These are phyloP conservation scores for Melanostigma gelatinosum DNA, from an alignment of 2,113 vertebrate genomes.

Conservation along the genomic window DNA sequence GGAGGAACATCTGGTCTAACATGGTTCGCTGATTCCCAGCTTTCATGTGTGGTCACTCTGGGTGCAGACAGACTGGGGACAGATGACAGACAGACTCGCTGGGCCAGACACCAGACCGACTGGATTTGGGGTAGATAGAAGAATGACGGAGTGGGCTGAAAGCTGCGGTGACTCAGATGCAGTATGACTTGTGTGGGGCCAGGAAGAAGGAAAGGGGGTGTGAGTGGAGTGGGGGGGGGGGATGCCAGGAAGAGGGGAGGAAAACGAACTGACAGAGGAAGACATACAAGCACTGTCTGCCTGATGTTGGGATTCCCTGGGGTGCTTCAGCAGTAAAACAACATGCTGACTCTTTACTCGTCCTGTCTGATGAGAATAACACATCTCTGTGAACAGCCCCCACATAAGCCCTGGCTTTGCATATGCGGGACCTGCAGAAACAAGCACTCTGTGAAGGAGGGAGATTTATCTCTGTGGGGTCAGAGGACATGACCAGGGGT, in stretches of 20 bases:
- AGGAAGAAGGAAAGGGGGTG: conserved; percentile 43
- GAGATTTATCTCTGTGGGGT: conserved; percentile 45
- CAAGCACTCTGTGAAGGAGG: conserved; percentile 29
- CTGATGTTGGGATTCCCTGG: conserved; percentile 68
- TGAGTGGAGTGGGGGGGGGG: conserved; percentile 49
- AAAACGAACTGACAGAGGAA: conserved; percentile 70
- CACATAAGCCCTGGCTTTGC: conserved; percentile 46
- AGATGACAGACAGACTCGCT: conserved; percentile 51
- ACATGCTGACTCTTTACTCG: conserved; percentile 77
- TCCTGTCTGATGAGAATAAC: conserved; percentile 82
- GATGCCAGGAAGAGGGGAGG: conserved; percentile 68
- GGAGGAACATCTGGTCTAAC: conserved; percentile 69
- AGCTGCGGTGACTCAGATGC: conserved; percentile 58
- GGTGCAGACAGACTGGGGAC: conserved; percentile 58
- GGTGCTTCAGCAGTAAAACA: conserved; percentile 78
- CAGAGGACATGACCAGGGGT: conserved; percentile 42
- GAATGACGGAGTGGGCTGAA: conserved; percentile 50
- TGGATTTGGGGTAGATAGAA: conserved; percentile 47
- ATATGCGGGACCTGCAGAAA: conserved; percentile 56
- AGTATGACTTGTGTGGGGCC: conserved; percentile 45
- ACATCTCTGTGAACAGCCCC: conserved; percentile 71
- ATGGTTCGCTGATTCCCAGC: conserved; percentile 30
- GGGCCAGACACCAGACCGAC: conserved; percentile 48
- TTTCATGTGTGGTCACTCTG: conserved; percentile 67
- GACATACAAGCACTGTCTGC: conserved; percentile 75